Conservation (phyloP, 2,888 invertebrate species). For the Pheosia gnoma region DNA sequence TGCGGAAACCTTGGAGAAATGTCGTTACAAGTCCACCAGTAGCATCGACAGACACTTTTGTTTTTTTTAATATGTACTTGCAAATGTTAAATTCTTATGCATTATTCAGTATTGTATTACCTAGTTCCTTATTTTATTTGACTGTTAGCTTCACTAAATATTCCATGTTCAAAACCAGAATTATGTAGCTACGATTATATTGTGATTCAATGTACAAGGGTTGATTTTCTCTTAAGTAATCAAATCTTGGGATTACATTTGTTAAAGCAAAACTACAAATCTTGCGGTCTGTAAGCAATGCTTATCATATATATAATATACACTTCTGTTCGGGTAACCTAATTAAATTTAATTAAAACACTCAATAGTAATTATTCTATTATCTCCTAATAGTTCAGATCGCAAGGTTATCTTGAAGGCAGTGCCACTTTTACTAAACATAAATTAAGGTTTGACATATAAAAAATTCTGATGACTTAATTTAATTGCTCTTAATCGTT, state of each 20-base stretch:
- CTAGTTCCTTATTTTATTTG: slow-evolving; percentile 4
- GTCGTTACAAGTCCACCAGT: slow-evolving; percentile 38
- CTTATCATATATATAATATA: not conserved
- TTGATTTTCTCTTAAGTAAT: not conserved
- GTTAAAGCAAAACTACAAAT: not conserved
- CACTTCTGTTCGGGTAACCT: slow-evolving; percentile 13
- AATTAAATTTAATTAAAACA: slow-evolving; percentile 33
- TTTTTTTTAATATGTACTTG: not conserved
- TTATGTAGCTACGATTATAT: not conserved
- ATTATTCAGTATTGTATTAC: slow-evolving; percentile 8
- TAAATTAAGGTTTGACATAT: slow-evolving; percentile 29
- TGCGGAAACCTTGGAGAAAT: slow-evolving; percentile 51
- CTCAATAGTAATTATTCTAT: slow-evolving; percentile 32
- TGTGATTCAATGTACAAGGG: not conserved
- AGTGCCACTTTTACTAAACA: slow-evolving; percentile 20
- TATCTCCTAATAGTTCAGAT: slow-evolving; percentile 24
- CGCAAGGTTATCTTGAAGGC: slow-evolving; percentile 34
- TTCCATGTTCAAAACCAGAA: not conserved
- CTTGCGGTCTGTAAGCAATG: not conserved
- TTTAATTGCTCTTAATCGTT: slow-evolving; percentile 26
- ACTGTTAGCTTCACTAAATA: not conserved
- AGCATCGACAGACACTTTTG: slow-evolving; percentile 15
- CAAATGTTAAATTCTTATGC: not conserved
- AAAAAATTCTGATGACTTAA: slow-evolving; percentile 13
- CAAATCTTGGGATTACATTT: not conserved